Percentiles rank a stretch among this genome's conserved stretches.
Evolutionary conservation across 2,113 vertebrate species (phyloP).

Genomic region (Mobula hypostoma): DNA sequence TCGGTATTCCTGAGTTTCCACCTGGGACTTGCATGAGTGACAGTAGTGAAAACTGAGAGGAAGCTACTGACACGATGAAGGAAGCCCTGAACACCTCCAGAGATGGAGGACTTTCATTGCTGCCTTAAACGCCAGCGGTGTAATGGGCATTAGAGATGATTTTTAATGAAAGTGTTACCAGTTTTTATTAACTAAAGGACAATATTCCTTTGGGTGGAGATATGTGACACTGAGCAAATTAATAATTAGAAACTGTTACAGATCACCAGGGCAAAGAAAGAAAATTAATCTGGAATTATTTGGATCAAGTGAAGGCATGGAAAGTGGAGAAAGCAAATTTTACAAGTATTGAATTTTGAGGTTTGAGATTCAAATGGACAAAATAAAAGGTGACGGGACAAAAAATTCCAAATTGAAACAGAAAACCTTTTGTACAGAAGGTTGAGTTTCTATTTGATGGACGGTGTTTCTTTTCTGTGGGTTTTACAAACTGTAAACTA

Average conservation of each 20-base stretch:
- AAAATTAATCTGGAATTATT: conserved; percentile 16
- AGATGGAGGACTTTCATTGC: no score
- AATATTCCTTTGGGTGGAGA: background rate
- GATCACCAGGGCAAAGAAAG: conserved; percentile 14
- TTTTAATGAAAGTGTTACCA: background rate
- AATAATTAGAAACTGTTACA: background rate
- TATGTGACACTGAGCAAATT: background rate
- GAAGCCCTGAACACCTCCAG: no score
- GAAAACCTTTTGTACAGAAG: background rate
- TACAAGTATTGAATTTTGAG: background rate
- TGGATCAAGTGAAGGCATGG: background rate
- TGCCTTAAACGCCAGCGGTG: no score
- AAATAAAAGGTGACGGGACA: background rate
- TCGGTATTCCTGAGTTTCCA: no score
- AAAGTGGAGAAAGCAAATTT: background rate
- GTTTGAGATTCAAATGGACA: background rate
- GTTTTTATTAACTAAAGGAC: background rate
- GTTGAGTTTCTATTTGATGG: background rate
- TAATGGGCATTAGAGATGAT: no score
- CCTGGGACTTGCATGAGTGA: no score
- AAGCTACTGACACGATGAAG: no score
- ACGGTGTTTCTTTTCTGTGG: background rate
- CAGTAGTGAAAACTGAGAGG: no score
- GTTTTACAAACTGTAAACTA: background rate
- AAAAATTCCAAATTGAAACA: background rate